Percentiles rank a stretch among this genome's conserved stretches.
phyloP scores from a whole-genome alignment of 2,888 invertebrate species.

The Dinocampus coccinellae region DNA sequence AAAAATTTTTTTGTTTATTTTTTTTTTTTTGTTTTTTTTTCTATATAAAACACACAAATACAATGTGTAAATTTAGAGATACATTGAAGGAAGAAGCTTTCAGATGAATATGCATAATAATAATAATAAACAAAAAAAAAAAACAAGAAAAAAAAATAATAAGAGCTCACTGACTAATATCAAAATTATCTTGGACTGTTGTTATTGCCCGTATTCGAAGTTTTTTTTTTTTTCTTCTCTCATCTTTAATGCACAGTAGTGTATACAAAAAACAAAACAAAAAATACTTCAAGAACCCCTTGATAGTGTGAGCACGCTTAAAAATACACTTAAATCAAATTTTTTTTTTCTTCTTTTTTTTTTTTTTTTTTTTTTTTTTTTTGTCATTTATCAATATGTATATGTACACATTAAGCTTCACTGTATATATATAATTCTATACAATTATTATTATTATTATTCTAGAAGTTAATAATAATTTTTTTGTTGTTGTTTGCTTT shows the following conservation, averaged over 20 bases:
- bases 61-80: background rate
- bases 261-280: constrained; percentile 15
- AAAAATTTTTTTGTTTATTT: too few species aligned
- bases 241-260: constrained; percentile 37
- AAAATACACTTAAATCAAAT: constrained; percentile 57
- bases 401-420: constrained; percentile 48
- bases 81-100: background rate
- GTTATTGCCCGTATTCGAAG: constrained; percentile 2
- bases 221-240: constrained; percentile 20
- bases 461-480: constrained; percentile 66
- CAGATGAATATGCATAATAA: background rate
- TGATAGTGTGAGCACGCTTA: constrained; percentile 61
- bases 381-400: constrained; percentile 20
- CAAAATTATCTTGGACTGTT: constrained; percentile 18
- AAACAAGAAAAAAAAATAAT: background rate
- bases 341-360: too few species aligned
- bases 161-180: constrained; percentile 36
- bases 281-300: constrained; percentile 61
- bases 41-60: background rate
- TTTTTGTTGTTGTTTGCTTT: background rate
- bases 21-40: too few species aligned
- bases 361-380: constrained; percentile 36
- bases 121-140: background rate
- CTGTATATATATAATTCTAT: constrained; percentile 61
- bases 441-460: constrained; percentile 66